Evolutionary conservation across 2,888 invertebrate genomes (phyloP).

Genomic region (Philopedon plagiatum): DNA sequence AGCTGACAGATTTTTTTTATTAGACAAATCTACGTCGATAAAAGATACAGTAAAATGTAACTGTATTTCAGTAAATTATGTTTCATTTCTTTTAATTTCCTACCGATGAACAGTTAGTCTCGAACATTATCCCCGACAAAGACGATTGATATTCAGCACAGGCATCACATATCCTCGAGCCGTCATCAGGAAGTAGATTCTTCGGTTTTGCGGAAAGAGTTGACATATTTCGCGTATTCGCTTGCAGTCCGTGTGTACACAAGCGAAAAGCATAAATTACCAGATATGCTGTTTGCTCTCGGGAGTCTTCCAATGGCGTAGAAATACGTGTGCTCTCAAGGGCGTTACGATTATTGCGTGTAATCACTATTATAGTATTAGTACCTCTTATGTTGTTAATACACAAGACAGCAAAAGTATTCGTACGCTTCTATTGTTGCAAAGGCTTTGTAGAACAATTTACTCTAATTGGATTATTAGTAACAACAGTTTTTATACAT

Average conservation of each 20-base stretch:
- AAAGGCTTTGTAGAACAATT: too few species aligned
- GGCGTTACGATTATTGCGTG: too few species aligned
- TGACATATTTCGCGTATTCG: conserved; percentile 35
- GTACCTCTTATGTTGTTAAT: too few species aligned
- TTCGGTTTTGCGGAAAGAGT: conserved; percentile 38
- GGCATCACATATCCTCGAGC: conserved; percentile 13
- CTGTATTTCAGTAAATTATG: too few species aligned
- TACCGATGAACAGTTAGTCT: not conserved
- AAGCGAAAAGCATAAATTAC: conserved; percentile 42
- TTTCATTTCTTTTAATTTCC: not conserved
- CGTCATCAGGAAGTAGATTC: conserved; percentile 38
- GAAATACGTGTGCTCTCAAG: not conserved
- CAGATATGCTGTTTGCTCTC: conserved; percentile 18
- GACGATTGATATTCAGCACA: not conserved
- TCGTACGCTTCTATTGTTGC: too few species aligned
- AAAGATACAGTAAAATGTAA: too few species aligned
- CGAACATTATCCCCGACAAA: not conserved
- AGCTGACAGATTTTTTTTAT: too few species aligned
- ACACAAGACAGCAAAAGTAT: too few species aligned
- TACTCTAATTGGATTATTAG: too few species aligned
- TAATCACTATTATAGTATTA: too few species aligned
- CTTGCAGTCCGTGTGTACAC: conserved; percentile 34
- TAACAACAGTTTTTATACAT: too few species aligned
- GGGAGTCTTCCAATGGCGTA: conserved; percentile 16
- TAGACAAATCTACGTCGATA: too few species aligned